A percentile compares a stretch with the other conserved stretches of the same genome.
Conservation (phyloP, 2,888 invertebrate species). For the Oscheius sp. region DNA sequence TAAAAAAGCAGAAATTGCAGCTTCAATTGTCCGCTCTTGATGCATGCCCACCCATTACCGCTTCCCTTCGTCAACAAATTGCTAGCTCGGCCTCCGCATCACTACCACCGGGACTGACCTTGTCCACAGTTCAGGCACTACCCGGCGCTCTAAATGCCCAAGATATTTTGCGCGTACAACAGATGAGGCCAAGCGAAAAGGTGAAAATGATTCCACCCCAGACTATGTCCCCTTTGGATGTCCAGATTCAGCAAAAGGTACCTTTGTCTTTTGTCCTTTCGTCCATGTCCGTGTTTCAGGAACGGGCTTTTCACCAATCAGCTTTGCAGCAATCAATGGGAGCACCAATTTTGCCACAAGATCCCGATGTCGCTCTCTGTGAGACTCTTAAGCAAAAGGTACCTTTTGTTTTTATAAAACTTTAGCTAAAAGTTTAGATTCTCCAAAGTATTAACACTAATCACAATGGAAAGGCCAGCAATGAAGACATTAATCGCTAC, state of each 20-base stretch:
- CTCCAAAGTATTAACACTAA: conserved; percentile 4
- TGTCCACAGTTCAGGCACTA: background rate
- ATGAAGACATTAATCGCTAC: conserved; percentile 10
- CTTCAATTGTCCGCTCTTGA: background rate
- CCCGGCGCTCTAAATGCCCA: background rate
- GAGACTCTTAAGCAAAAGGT: background rate
- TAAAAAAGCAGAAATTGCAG: background rate
- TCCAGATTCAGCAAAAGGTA: background rate
- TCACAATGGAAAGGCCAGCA: conserved; percentile 15
- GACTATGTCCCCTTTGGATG: conserved; percentile 6
- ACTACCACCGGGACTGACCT: background rate
- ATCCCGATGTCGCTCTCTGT: background rate
- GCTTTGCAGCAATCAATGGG: background rate
- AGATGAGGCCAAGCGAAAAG: background rate
- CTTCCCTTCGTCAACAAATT: background rate
- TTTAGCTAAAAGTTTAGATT: background rate
- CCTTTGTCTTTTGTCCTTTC: background rate
- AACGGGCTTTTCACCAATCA: conserved; percentile 12
- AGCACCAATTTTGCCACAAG: background rate
- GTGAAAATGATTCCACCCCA: conserved; percentile 18
- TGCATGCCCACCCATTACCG: conserved; percentile 12
- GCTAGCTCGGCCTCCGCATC: no score
- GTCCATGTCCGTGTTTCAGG: background rate
- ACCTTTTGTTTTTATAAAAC: background rate
- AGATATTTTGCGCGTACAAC: conserved; percentile 1